Conservation (phyloP, 2,113 vertebrate genomes). For the Apistogramma diplotaenia region DNA sequence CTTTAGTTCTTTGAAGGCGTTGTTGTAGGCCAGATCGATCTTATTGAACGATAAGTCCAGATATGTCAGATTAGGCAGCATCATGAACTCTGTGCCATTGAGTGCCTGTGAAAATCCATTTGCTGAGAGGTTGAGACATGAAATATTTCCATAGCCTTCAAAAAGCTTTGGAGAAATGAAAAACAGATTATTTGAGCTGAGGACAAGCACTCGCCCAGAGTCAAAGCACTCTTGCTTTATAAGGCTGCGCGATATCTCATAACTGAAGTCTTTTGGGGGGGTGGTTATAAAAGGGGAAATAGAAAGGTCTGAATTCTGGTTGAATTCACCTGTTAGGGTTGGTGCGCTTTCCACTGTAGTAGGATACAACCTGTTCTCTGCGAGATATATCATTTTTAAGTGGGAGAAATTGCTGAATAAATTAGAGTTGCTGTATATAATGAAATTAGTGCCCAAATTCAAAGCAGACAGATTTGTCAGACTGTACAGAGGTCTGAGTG, state of each 20-base stretch:
- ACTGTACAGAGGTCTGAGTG: constrained; percentile 68
- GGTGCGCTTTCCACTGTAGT: not conserved
- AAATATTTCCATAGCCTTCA: constrained; percentile 67
- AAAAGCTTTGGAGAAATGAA: constrained; percentile 78
- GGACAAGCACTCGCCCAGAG: constrained; percentile 76
- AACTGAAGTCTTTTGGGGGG: not conserved
- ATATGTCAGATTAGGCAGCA: constrained; percentile 72
- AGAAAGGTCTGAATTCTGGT: not conserved
- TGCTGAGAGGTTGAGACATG: constrained; percentile 82
- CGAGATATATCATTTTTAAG: constrained; percentile 75
- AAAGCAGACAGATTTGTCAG: constrained; percentile 73
- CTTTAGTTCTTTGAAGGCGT: constrained; percentile 69
- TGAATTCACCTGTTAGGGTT: accelerated
- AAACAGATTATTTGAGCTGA: constrained; percentile 82
- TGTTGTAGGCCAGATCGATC: constrained; percentile 69
- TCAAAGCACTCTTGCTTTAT: constrained; percentile 72
- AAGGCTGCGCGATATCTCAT: not conserved
- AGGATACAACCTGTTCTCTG: constrained; percentile 81
- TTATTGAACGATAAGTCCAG: constrained; percentile 73
- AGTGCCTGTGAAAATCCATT: constrained; percentile 74
- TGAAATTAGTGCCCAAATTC: constrained; percentile 81
- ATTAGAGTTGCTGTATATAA: constrained; percentile 67
- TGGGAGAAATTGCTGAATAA: constrained; percentile 65
- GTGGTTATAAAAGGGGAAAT: not conserved
- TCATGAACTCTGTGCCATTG: constrained; percentile 72